phyloP scores from a whole-genome alignment of 2,113 vertebrate species.

The Tachuris rubrigastra region DNA sequence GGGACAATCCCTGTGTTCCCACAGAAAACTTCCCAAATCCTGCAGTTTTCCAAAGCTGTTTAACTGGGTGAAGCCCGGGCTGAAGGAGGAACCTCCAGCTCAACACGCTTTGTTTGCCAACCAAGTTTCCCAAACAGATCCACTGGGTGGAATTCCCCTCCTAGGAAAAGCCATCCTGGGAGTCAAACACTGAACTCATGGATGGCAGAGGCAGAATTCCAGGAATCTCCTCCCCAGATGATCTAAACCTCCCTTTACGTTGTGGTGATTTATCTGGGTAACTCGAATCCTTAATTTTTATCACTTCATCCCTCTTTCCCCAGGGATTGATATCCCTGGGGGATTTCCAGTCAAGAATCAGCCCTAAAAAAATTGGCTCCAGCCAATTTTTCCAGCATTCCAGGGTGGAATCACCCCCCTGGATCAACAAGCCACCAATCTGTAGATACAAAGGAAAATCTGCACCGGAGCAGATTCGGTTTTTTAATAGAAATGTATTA shows the following conservation, averaged over 20 bases:
- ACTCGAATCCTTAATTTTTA: not conserved
- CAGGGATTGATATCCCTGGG: not conserved
- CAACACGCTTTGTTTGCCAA: not conserved
- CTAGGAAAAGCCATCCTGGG: not conserved
- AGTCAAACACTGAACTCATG: not conserved
- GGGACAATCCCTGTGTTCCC: not conserved
- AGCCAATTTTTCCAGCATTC: not conserved
- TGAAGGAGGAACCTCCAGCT: not conserved
- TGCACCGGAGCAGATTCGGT: not conserved
- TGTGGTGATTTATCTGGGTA: not conserved
- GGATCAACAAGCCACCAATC: not conserved
- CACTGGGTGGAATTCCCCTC: not conserved
- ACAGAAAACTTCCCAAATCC: not conserved
- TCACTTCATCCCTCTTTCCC: not conserved
- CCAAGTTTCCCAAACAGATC: not conserved
- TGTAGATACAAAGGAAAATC: not conserved
- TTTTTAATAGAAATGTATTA: not conserved
- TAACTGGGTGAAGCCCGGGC: not conserved
- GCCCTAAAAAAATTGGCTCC: not conserved
- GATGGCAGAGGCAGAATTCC: not conserved
- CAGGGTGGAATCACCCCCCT: not conserved
- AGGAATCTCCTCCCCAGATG: not conserved
- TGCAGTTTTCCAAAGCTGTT: not conserved
- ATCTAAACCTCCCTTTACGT: not conserved
- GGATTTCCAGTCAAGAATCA: not conserved